These are phyloP conservation scores for Psephotus haematonotus DNA, from an alignment of 2,113 vertebrate species.

Conservation along the genomic window DNA sequence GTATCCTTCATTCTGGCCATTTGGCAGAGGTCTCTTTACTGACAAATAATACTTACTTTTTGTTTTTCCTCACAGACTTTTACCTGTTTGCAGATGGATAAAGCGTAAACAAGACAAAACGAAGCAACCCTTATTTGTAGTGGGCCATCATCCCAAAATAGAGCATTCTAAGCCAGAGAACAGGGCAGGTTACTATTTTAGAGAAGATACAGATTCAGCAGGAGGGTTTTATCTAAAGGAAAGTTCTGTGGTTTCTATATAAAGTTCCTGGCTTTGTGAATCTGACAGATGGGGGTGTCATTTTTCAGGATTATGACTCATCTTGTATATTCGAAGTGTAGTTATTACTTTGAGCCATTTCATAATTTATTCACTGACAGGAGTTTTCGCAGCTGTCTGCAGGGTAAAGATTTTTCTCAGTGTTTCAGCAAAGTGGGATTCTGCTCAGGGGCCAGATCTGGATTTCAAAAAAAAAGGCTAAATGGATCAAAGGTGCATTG, in stretches of 20 bases:
- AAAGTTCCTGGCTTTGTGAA: not conserved
- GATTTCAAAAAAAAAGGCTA: not conserved
- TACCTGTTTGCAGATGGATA: not conserved
- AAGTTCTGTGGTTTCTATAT: not conserved
- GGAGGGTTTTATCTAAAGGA: not conserved
- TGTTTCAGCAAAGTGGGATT: not conserved
- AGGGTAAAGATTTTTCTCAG: not conserved
- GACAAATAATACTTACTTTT: not conserved
- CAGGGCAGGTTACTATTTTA: not conserved
- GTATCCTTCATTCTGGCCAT: not conserved
- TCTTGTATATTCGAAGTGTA: not conserved
- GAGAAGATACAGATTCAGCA: not conserved
- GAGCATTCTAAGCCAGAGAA: not conserved
- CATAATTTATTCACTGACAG: not conserved
- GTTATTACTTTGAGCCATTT: not conserved
- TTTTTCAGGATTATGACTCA: not conserved
- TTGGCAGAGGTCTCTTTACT: not conserved
- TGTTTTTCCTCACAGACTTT: fast-evolving
- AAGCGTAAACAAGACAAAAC: not conserved
- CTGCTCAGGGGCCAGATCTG: not conserved
- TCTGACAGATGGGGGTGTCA: not conserved
- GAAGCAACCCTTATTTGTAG: not conserved
- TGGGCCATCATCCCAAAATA: not conserved
- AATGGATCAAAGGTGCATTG: not conserved
- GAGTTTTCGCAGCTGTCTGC: not conserved